Evolutionary conservation across 2,888 invertebrate genomes (phyloP), one percentile per base, ranked within the genome.

Genomic region (Xylocampa areola): DNA sequence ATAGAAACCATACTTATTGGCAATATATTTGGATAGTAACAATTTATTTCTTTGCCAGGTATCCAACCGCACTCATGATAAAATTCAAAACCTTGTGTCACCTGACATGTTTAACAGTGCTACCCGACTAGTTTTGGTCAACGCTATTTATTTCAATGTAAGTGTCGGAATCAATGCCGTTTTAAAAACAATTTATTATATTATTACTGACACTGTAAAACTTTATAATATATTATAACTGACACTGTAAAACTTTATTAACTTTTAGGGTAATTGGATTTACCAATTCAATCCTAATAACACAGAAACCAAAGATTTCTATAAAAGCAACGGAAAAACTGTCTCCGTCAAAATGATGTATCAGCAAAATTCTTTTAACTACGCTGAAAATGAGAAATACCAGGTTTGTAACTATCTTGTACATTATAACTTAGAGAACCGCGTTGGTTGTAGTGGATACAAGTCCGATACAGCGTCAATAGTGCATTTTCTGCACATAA

Each of bases 101-200:
- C 33, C 78, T 1, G 50, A 64, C 0, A 60, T 77, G 52, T 69
- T 89, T 2, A 64, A 25, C 48, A 13, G 19, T 0, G 2, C 37
- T 0, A 86, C 86, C 3, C 61, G 80, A 23, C 14, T 87, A 10
- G 81, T 83, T 8, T 37, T 89, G 11, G 62, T 82, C 10, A 86
- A 89, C 47, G 85, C 82, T 25, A 60, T 89, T 10, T 88, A 85
- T 51, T 87, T 84, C 48, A 48, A 79, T 76, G 84, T 85, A 80
- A 21, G 21, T 4, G 21, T 21, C 21, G 2, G 21, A 5, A 21
- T 21, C 5, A 4, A 5, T 21, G 21, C 21, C 21, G 3, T 2
- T 2, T 21, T 21, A 21, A 21, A 4, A 5, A 5, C 21, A 21
- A 21, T 21, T 5, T 21, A 21, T 21, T 21, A 21, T 5, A 21